Base-by-base conservation (phyloP, 2,113 vertebrate species). In the Mystacornis crossleyi region DNA sequence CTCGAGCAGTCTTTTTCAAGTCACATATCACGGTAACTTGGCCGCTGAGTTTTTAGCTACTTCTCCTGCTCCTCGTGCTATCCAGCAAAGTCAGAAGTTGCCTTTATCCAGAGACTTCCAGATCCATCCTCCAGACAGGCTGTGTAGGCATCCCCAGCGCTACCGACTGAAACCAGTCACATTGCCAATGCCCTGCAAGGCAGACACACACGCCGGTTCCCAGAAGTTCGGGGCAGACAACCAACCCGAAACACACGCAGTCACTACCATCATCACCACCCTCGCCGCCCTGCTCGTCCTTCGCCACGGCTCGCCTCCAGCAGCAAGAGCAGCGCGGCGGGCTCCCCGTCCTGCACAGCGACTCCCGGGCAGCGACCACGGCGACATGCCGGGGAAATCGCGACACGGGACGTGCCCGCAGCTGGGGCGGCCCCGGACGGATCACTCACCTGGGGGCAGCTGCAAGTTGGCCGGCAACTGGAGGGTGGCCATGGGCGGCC, bases 391-490 rank as follows among this genome's bases (percentile, higher is more conserved):
- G 23, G 19, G 2, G 7, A 33, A 54, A 60, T 4, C 65, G 65
- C 75, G 65, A 74, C 38, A 21, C 16, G 23, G 79, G 31, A 50
- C 14, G 10, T 2, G 29, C 26, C 51, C 24, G 40, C 34, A 29
- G 28, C 34, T 1, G 36, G 36, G n/a, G 42, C 60, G 16, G 57
- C 72, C 11, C 26, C 10, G 23, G 18, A 42, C 18, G 26, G 38
- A 43, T 7, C 78, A 92, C 98, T 93, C 97, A 99, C 99, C 99
- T 98, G 98, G 95, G 31, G 99, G 98, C 60, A 99, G 98, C 93
- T 99, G 99, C 78, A 99, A 96, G 90, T 98, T 99, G 23, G 99
- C 97, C 36, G 99, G 99, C 33, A 99, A 69, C 77, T 98, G 99
- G 12, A 99, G 80, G 10, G 98, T 87, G 9, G 98, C 61, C 1